Percentiles rank a stretch among this genome's conserved stretches.
phyloP scores from a whole-genome alignment of 2,888 invertebrate genomes.

The Monochamus alternatus region DNA sequence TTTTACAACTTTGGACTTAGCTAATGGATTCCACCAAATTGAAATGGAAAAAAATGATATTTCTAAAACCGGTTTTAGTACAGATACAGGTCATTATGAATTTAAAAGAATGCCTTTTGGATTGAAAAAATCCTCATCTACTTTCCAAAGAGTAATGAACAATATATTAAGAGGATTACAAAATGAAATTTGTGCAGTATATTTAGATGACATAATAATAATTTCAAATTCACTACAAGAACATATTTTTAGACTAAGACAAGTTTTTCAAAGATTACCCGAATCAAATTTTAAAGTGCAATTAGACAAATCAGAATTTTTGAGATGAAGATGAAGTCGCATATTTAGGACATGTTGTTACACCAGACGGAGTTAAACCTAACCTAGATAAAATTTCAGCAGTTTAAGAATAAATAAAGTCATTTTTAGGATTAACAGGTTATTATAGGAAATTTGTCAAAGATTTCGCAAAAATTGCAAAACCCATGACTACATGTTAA shows the following conservation, averaged over 20 bases:
- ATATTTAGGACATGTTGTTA: constrained; percentile 17
- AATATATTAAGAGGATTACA: constrained; percentile 59
- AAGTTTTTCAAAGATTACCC: constrained; percentile 40
- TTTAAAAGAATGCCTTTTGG: too few relatives aligned
- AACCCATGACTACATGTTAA: constrained; percentile 43
- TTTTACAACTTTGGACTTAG: too few relatives aligned
- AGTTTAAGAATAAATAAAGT: constrained; percentile 32
- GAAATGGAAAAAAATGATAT: too few relatives aligned
- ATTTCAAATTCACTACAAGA: constrained; percentile 41
- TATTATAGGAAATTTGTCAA: constrained; percentile 42
- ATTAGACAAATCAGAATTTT: constrained; percentile 41
- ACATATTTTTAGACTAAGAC: constrained; percentile 36
- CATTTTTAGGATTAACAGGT: constrained; percentile 33
- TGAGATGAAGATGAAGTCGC: constrained; percentile 41
- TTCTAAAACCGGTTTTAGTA: too few relatives aligned
- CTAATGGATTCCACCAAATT: too few relatives aligned
- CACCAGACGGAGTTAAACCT: constrained; percentile 32
- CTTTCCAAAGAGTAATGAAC: too few relatives aligned
- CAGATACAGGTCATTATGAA: too few relatives aligned
- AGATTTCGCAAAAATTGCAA: constrained; percentile 36
- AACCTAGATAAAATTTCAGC: constrained; percentile 30
- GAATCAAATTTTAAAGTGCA: constrained; percentile 44
- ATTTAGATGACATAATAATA: constrained; percentile 47
- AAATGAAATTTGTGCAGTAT: constrained; percentile 44
- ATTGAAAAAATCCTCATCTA: too few relatives aligned